These are phyloP conservation scores for Paraescarpia echinospica DNA, from an alignment of 1,140 invertebrate genomes.

Conservation along the genomic window DNA sequence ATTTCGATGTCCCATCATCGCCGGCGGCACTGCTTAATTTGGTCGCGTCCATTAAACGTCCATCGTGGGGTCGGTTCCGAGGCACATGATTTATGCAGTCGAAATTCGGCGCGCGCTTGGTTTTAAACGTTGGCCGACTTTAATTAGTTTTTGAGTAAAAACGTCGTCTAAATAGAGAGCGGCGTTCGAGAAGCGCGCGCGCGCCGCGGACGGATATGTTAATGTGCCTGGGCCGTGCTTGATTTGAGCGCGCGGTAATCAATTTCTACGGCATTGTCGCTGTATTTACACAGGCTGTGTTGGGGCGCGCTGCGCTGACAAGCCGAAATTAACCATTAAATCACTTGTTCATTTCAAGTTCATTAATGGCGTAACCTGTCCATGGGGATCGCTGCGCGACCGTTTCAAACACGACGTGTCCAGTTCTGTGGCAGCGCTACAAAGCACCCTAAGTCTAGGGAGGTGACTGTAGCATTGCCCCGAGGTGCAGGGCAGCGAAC, in stretches of 20 bases:
- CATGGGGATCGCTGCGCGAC: neutral
- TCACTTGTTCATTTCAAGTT: neutral
- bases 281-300: neutral
- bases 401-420: neutral
- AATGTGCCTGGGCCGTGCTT: neutral
- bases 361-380: neutral
- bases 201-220: neutral
- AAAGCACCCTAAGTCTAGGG: neutral
- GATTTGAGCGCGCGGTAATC: neutral
- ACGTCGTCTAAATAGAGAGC: neutral
- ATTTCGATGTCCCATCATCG: neutral
- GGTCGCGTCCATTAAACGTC: neutral
- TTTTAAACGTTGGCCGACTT: neutral
- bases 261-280: neutral
- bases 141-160: constrained; percentile 2
- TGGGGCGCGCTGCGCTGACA: neutral
- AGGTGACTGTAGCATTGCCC: neutral
- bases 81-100: neutral
- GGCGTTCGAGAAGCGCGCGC: neutral
- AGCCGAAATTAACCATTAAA: constrained; percentile 6
- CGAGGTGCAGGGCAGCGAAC: neutral
- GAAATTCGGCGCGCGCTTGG: neutral
- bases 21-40: neutral
- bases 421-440: neutral
- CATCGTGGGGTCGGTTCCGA: neutral